A percentile compares a stretch with the other conserved stretches of the same genome.
phyloP scores from a whole-genome alignment of 92 coral and sea anemone genomes.

The Virgularia gustaviana region DNA sequence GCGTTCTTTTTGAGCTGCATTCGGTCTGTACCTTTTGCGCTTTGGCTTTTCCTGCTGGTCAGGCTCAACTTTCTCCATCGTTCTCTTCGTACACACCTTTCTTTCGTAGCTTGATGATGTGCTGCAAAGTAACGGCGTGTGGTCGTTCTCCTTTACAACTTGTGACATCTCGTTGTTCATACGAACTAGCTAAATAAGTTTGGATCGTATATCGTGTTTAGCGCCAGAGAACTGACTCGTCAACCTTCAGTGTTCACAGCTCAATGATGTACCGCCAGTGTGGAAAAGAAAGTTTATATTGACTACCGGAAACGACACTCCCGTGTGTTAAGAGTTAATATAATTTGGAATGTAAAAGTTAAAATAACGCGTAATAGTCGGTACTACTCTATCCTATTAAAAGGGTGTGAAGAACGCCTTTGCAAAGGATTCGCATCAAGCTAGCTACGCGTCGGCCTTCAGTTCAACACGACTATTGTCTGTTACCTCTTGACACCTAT shows the following conservation, averaged over 20 bases:
- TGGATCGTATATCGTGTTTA: background rate
- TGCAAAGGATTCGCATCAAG: background rate
- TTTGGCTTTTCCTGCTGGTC: conserved; percentile 24
- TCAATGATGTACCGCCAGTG: conserved; percentile 13
- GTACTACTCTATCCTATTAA: conserved; percentile 6
- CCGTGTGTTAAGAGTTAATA: conserved; percentile 4
- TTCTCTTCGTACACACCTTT: background rate
- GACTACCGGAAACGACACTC: conserved; percentile 32
- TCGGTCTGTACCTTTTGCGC: conserved; percentile 28
- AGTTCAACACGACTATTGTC: background rate
- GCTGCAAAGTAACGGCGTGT: background rate
- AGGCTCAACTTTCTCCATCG: background rate
- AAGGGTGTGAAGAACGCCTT: conserved; percentile 4
- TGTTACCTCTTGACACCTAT: background rate
- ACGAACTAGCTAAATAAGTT: background rate
- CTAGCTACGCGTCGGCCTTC: background rate
- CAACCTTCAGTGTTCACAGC: conserved; percentile 28
- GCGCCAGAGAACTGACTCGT: too few relatives aligned
- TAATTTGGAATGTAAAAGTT: background rate
- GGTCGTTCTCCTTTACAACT: background rate
- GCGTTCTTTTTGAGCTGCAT: conserved; percentile 38
- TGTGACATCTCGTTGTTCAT: conserved; percentile 19
- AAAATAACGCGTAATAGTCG: background rate
- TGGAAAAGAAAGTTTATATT: conserved; percentile 18
- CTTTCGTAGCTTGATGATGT: conserved; percentile 3